Percentiles rank a stretch among this genome's conserved stretches.
Evolutionary conservation across 2,888 invertebrate genomes (phyloP).

Genomic region (Boloria euphrosyne): DNA sequence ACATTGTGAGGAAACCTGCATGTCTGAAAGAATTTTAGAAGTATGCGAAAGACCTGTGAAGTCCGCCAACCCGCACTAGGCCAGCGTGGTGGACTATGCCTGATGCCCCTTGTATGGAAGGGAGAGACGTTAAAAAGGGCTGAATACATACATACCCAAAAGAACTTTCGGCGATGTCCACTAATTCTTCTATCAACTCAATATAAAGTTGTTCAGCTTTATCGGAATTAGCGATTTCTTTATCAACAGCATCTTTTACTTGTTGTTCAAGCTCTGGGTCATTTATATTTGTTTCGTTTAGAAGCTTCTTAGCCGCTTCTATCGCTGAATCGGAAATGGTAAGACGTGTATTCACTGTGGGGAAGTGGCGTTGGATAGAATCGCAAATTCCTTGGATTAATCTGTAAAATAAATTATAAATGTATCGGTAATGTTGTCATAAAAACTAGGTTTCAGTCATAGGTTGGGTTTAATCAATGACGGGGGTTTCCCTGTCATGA

Average conservation of each 20-base stretch:
- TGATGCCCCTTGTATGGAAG: too few relatives aligned
- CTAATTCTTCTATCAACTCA: constrained; percentile 79
- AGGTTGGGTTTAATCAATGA: too few relatives aligned
- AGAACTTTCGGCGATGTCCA: constrained; percentile 70
- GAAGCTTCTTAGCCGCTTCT: constrained; percentile 72
- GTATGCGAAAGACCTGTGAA: too few relatives aligned
- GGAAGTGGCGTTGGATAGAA: constrained; percentile 82
- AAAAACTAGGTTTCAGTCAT: too few relatives aligned
- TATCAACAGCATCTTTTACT: constrained; percentile 56
- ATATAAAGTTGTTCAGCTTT: constrained; percentile 77
- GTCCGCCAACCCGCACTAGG: too few relatives aligned
- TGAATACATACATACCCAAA: constrained; percentile 62
- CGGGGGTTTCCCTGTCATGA: too few relatives aligned
- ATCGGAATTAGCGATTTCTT: constrained; percentile 66
- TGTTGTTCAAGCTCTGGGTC: constrained; percentile 52
- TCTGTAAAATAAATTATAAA: constrained; percentile 50
- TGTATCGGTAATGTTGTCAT: neutral
- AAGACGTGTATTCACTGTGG: constrained; percentile 83
- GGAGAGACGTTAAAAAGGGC: neutral
- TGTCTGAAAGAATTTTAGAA: too few relatives aligned
- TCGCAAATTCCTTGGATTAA: constrained; percentile 82
- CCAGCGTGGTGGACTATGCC: too few relatives aligned
- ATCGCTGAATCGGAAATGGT: constrained; percentile 79
- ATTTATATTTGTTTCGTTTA: constrained; percentile 59
- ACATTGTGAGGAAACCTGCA: too few relatives aligned